Percentiles rank a stretch among this genome's conserved stretches.
Conservation (phyloP, 2,888 invertebrate genomes). For the Hartigia nigra region DNA sequence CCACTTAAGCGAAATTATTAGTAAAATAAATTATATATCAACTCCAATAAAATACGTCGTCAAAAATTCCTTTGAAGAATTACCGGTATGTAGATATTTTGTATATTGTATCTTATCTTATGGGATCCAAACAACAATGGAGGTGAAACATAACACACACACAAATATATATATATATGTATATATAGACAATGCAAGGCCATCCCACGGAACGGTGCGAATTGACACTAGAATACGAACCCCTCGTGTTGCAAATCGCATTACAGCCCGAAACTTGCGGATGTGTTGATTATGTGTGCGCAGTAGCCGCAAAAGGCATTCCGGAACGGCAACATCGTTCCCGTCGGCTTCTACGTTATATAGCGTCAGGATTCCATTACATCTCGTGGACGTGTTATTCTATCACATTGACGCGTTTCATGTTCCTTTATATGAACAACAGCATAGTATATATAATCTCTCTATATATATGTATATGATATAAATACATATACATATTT, state of each 20-base stretch:
- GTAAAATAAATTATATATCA: neutral
- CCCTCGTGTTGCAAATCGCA: neutral
- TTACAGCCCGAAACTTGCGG: conserved; percentile 2
- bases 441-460: neutral
- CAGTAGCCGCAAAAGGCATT: neutral
- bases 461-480: neutral
- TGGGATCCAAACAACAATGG: neutral
- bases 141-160: neutral
- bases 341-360: neutral
- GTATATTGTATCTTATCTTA: too few relatives aligned
- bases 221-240: neutral
- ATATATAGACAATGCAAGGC: neutral
- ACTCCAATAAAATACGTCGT: too few relatives aligned
- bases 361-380: neutral
- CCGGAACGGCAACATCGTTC: neutral
- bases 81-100: neutral
- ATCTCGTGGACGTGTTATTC: neutral
- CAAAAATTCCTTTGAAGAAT: too few relatives aligned
- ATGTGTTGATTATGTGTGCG: conserved; percentile 6
- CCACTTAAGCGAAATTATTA: neutral
- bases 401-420: neutral
- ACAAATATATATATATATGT: neutral
- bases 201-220: neutral
- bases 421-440: neutral
- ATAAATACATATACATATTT: too few relatives aligned